phyloP scores from a whole-genome alignment of 2,797 vertebrate genomes.

The Enteromius viviparus region DNA sequence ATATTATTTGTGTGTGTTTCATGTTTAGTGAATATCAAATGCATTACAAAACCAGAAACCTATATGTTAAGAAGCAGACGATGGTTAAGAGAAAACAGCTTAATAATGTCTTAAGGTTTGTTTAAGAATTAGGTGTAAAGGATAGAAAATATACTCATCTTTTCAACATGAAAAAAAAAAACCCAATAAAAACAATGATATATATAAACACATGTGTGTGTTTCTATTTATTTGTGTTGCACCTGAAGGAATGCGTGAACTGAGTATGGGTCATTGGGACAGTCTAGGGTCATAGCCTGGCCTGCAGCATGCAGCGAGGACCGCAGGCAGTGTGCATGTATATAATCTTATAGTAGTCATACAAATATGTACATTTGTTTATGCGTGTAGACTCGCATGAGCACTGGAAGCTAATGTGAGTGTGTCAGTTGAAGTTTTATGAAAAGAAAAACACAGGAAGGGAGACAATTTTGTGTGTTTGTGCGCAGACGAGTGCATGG shows the following conservation, averaged over 20 bases:
- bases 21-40: not conserved
- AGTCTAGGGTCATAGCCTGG: constrained; percentile 44
- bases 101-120: not conserved
- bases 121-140: not conserved
- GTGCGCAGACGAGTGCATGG: constrained; percentile 37
- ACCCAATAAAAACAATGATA: not conserved
- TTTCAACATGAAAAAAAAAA: not conserved
- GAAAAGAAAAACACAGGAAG: constrained; percentile 24
- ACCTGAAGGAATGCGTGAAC: constrained; percentile 56
- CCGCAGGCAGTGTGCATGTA: constrained; percentile 22
- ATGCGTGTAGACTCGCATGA: not conserved
- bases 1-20: constrained; percentile 23
- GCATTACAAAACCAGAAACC: not conserved
- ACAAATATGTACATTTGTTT: constrained; percentile 10
- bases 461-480: constrained; percentile 37
- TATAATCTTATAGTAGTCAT: constrained; percentile 11
- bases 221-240: constrained; percentile 36
- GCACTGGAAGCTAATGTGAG: not conserved
- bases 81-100: not conserved
- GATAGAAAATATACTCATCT: not conserved
- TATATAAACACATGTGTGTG: not conserved
- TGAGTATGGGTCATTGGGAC: constrained; percentile 45
- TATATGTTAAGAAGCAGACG: not conserved
- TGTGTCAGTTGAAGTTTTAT: constrained; percentile 28
- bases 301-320: constrained; percentile 41